phyloP scores from a whole-genome alignment of 2,113 vertebrate genomes.

The Osmerus eperlanus region DNA sequence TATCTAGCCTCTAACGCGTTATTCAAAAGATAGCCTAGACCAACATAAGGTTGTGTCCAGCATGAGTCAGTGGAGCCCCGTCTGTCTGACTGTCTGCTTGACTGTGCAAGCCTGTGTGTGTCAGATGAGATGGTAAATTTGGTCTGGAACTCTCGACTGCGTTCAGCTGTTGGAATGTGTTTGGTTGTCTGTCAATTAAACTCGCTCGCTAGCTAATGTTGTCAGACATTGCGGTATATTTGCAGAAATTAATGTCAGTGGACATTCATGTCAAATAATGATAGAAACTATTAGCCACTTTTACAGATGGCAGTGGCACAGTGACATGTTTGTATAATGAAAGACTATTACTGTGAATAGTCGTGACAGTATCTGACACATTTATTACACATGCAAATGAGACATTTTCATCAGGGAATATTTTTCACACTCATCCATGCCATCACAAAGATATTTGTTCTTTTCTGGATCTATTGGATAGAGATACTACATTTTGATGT shows the following conservation, averaged over 20 bases:
- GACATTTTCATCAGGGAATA: too few species aligned
- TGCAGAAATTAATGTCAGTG: conserved; percentile 23
- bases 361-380: conserved; percentile 15
- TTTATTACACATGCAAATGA: too few species aligned
- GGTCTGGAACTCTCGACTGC: conserved; percentile 35
- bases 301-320: background rate
- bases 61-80: background rate
- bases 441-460: too few species aligned
- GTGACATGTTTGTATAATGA: background rate
- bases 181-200: conserved; percentile 61
- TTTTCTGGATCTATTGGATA: too few species aligned
- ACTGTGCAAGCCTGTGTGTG: background rate
- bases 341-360: conserved; percentile 12
- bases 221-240: conserved; percentile 50
- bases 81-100: background rate
- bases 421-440: too few species aligned
- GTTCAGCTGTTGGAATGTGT: conserved; percentile 69
- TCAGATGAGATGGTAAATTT: conserved; percentile 46
- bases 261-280: too few species aligned
- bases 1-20: too few species aligned
- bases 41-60: conserved; percentile 36
- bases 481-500: too few species aligned
- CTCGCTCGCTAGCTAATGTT: conserved; percentile 16
- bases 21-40: too few species aligned
- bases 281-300: conserved; percentile 3